Evolutionary conservation across 1,140 invertebrate species (phyloP), one percentile per base, ranked within the genome.

Genomic region (Drosophila lacteicornis): DNA sequence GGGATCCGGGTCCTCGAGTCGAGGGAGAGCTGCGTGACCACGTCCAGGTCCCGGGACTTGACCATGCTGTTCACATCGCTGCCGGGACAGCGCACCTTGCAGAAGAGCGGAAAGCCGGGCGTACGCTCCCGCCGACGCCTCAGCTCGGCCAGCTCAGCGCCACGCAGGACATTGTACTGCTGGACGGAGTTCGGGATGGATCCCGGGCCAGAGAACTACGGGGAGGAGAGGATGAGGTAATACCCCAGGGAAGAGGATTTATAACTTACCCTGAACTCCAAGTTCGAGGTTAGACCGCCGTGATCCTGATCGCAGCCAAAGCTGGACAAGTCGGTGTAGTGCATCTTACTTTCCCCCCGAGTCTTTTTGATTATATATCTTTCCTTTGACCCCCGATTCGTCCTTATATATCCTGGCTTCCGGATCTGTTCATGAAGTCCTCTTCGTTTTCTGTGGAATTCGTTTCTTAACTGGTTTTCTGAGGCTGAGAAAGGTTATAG

Each of bases 261-360:
- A 30, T 6, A 30, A 6, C 27, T 90, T 42, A 92, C 91, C 82
- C 74, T 76, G 49, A 87, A 92, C 51, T 92, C 86, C 46, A 86
- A 79, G 57, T 84, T 80, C 11, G 30, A 22, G 4, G 36, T 27
- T 3, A 42, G 19, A 27, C 47, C 25, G 6, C 25, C 15, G 3
- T 68, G 15, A 6, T 73, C 22, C 13, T 30, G 19, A 1, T 71
- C 66, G 12, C 42, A 74, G 1, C 60, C 30, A 30, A 33, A 60
- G 15, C 63, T 65, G 22, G 55, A 62, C 2, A 65, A 12, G 38
- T 84, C 74, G 12, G 70, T 55, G 7, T 51, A 36, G 27, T 68
- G 74, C 46, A 83, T 80, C 6, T 36, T 36, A 11, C 27, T 36
- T 11, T 11, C 9, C 33, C 8, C 22, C 22, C 22, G 22, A n/a